Base-by-base conservation (phyloP, 2,888 invertebrate species). In the Noctua janthina region DNA sequence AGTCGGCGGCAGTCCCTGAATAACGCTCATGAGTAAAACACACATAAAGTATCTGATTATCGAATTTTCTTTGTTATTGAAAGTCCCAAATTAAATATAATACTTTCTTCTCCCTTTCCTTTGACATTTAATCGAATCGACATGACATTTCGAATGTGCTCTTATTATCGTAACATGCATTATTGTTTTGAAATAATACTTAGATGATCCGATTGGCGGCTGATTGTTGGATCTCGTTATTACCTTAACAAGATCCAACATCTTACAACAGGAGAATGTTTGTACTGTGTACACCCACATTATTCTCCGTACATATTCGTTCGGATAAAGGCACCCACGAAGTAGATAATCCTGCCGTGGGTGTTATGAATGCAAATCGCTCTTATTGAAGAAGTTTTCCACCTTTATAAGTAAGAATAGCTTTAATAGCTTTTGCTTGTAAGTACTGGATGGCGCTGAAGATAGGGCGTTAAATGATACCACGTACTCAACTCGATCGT, bases 331-430 rank as follows among this genome's bases (percentile, higher is more conserved):
- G 54, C 81, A 59, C 76, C 82, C 71, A 77, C 84, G 74, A 46
- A 13, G 46, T 70, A 68, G 56, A 66, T 85, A 77, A 86, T 77
- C 86, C 62, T 74, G 13, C 23, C 39, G 76, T 74, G 64, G 85
- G 81, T 72, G 85, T 81, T 83, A 75, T 75, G 75, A 85, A 85
- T 85, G 75, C 43, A 81, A 83, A 83, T 68, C 56, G 43, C 43
- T 74, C 74, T 70, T 72, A 81, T 76, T 85, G 72, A 67, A 85
- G 71, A 85, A 85, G 51, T 85, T 85, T 85, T 81, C 64, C 74
- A 85, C 75, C 75, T 83, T 71, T 35, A 66, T 74, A 59, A 59
- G 59, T 62, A 74, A 80, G 84, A 79, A 83, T 73, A 73, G 23
- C 46, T 66, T 71, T 62, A 74, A 83, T 73, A 73, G 29, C 46